Percentiles rank a stretch among this genome's conserved stretches.
phyloP scores from a whole-genome alignment of 1,140 invertebrate species.

The Hylaeus volcanicus region DNA sequence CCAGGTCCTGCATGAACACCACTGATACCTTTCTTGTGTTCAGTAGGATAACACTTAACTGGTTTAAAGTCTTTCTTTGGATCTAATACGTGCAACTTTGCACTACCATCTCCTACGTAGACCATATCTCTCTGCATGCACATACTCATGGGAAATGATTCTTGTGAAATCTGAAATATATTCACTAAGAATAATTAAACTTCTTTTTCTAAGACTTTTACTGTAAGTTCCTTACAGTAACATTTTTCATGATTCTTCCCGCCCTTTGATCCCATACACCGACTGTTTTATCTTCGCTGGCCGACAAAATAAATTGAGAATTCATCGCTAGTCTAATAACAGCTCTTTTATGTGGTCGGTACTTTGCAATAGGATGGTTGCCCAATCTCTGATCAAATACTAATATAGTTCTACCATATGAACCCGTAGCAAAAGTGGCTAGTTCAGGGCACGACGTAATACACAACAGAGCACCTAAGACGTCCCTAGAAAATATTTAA shows the following conservation, averaged over 20 bases:
- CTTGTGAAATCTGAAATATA: conserved; percentile 67
- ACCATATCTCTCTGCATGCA: conserved; percentile 66
- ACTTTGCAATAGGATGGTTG: conserved; percentile 58
- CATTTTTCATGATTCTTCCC: conserved; percentile 63
- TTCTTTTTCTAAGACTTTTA: not conserved
- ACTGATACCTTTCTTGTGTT: conserved; percentile 72
- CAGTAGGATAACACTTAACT: conserved; percentile 69
- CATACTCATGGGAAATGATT: conserved; percentile 74
- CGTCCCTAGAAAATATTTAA: conserved; percentile 56
- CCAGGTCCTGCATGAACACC: conserved; percentile 69
- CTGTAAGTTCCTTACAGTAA: conserved; percentile 58
- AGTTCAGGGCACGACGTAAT: conserved; percentile 68
- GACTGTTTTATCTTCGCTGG: conserved; percentile 75
- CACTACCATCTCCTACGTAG: conserved; percentile 72
- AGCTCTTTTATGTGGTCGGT: conserved; percentile 69
- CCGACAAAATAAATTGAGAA: conserved; percentile 72
- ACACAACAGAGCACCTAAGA: conserved; percentile 68
- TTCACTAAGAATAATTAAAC: not conserved
- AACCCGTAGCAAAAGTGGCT: conserved; percentile 70
- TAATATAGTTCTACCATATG: conserved; percentile 67
- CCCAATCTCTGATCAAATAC: conserved; percentile 70
- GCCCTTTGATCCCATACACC: conserved; percentile 74
- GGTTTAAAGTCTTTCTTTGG: conserved; percentile 68
- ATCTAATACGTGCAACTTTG: conserved; percentile 71
- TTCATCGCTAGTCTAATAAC: conserved; percentile 73